Evolutionary conservation across 2,888 invertebrate genomes (phyloP).

Genomic region (Leptinotarsa peninsularis): DNA sequence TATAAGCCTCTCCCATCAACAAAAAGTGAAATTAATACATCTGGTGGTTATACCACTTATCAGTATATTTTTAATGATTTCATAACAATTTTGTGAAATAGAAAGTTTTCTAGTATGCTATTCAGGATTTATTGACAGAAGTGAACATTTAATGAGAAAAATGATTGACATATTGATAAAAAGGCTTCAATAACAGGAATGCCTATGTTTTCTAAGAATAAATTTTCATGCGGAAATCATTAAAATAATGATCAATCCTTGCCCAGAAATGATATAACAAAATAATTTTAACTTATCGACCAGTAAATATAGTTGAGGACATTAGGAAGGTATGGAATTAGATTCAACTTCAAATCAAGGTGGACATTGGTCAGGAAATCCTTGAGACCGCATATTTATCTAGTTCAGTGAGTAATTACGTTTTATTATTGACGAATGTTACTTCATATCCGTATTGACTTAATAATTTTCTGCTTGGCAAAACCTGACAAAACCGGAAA

Average conservation of each 20-base stretch:
- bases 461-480: neutral
- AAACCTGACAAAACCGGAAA: neutral
- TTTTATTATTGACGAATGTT: neutral
- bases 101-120: constrained; percentile 2
- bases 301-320: neutral
- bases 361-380: neutral
- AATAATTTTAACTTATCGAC: neutral
- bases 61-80: constrained; percentile 3
- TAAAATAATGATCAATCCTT: neutral
- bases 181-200: neutral
- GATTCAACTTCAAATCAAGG: neutral
- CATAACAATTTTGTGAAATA: constrained; percentile 12
- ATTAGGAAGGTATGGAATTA: neutral
- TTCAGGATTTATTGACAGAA: neutral
- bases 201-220: neutral
- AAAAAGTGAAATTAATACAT: constrained; percentile 18
- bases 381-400: constrained; percentile 9
- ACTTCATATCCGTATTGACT: constrained; percentile 12
- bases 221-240: neutral
- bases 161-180: neutral
- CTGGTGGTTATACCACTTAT: constrained; percentile 10
- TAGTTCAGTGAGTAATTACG: neutral
- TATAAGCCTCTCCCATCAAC: neutral
- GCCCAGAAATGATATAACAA: neutral
- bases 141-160: neutral